These are phyloP conservation scores for Rotaria macrura DNA, from an alignment of 2,888 invertebrate genomes.

Conservation along the genomic window DNA sequence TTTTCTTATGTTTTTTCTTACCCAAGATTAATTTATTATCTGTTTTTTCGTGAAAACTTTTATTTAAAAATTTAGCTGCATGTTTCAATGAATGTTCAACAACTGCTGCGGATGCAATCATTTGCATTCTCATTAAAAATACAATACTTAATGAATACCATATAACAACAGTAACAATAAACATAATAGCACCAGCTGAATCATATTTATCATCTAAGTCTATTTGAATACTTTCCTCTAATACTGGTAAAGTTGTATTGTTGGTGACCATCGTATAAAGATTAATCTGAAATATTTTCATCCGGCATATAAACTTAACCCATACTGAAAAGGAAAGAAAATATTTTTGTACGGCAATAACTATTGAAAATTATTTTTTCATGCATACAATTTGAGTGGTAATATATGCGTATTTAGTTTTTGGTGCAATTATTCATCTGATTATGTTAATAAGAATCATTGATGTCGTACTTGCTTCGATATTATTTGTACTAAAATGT, in stretches of 20 bases:
- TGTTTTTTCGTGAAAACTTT: background rate
- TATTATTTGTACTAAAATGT: too few species aligned
- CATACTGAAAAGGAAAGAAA: too few species aligned
- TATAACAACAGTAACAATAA: background rate
- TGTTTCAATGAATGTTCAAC: background rate
- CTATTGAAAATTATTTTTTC: too few species aligned
- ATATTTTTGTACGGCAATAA: too few species aligned
- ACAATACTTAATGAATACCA: background rate
- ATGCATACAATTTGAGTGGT: too few species aligned
- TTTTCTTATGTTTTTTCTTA: background rate
- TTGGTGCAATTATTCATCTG: too few species aligned
- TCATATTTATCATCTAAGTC: background rate
- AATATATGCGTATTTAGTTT: too few species aligned
- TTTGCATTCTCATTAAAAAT: background rate
- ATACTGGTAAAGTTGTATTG: background rate
- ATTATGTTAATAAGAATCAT: too few species aligned
- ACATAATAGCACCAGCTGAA: background rate
- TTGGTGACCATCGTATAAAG: background rate
- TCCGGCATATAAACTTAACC: too few species aligned
- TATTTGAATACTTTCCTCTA: background rate
- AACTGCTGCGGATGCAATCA: background rate
- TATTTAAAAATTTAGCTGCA: background rate
- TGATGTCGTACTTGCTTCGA: too few species aligned
- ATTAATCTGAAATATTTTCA: background rate
- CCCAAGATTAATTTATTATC: background rate